Evolutionary conservation across 2,113 vertebrate genomes (phyloP).

Genomic region (pig (Sus scrofa)): DNA sequence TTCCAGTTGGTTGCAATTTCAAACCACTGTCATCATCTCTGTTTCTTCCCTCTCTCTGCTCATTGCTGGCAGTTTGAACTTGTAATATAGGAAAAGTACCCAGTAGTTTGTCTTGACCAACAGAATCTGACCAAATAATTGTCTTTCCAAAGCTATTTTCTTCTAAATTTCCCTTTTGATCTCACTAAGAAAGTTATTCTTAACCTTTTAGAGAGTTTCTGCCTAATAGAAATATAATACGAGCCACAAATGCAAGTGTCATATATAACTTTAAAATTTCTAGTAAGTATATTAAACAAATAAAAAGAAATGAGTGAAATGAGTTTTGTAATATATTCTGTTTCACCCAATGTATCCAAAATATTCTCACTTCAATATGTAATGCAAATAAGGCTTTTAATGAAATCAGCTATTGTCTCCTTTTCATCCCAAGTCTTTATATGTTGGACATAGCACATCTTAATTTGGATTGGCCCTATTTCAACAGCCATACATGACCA

Average conservation of each 20-base stretch:
- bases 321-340: background rate
- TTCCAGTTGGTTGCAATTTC: background rate
- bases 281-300: background rate
- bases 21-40: background rate
- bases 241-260: background rate
- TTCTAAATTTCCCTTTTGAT: background rate
- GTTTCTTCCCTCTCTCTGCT: background rate
- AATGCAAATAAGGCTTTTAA: background rate
- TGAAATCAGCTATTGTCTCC: background rate
- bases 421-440: background rate
- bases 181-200: background rate
- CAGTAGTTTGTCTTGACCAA: constrained; percentile 1
- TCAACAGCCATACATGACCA: background rate
- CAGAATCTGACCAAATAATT: constrained; percentile 3
- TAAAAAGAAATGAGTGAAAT: background rate
- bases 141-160: background rate
- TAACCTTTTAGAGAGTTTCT: background rate
- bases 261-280: background rate
- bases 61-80: background rate
- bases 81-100: background rate
- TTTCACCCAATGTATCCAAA: background rate
- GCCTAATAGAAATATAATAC: background rate
- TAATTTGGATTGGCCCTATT: background rate
- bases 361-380: background rate
- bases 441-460: background rate